Evolutionary conservation across 1,140 invertebrate genomes (phyloP), one percentile per base, ranked within the genome.

Genomic region (Hylaeus volcanicus): DNA sequence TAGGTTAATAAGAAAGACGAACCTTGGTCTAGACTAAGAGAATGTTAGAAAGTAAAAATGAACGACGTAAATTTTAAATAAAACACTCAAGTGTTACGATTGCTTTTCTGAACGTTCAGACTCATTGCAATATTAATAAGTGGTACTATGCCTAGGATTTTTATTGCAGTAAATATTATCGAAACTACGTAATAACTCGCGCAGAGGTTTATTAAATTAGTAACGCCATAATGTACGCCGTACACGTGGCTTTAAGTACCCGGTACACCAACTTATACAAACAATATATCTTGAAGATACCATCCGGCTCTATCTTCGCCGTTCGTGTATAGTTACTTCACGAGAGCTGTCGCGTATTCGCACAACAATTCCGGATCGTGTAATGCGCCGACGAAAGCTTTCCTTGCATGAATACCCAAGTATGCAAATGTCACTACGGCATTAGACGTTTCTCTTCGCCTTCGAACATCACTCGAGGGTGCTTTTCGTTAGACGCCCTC

Each of bases 311-410:
- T 66, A 74, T 79, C 74, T 82, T 75, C 74, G 55, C 71, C 55
- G 74, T 78, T 78, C 84, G 72, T 74, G 26, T 73, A 26, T 26
- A 86, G 61, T 72, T 78, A 74, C 70, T 83, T 86, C 72, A 56
- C 51, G 60, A 81, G 69, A 61, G 69, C 48, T 78, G 83, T 82
- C 70, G 74, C 80, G 85, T 86, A 86, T 83, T 86, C 85, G 74
- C 76, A 79, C 74, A 87, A 87, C 86, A 87, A 88, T 88, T 80
- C 77, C 74, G 74, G 86, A 87, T 88, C 83, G 74, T 87, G 83
- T 87, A 88, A 88, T 88, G 86, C 84, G 76, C 70, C 66, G 74
- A 75, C 68, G 86, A 87, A 88, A 87, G 86, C 86, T 88, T 88
- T 83, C 83, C 71, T 74, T 84, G 81, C 86, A 88, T 88, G 86